These are phyloP conservation scores for Diorhabda sublineata DNA, from an alignment of 1,140 invertebrate species.

Conservation along the genomic window DNA sequence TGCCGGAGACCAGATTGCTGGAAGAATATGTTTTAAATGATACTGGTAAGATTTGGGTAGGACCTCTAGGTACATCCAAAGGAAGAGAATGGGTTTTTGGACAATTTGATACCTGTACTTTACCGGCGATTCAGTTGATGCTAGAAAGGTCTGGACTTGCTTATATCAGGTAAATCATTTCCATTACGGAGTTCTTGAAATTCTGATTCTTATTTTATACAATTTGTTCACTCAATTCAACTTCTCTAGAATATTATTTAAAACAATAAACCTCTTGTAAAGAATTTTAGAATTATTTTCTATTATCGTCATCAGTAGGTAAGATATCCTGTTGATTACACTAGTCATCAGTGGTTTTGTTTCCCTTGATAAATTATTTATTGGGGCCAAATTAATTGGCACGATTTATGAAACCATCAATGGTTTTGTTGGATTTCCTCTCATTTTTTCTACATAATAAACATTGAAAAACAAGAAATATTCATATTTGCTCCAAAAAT, in stretches of 20 bases:
- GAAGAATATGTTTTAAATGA: constrained; percentile 71
- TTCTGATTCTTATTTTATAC: too few relatives aligned
- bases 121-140: constrained; percentile 60
- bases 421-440: too few relatives aligned
- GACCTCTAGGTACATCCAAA: constrained; percentile 55
- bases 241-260: too few relatives aligned
- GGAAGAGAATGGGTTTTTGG: constrained; percentile 70
- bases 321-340: too few relatives aligned
- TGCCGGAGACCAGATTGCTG: constrained; percentile 56
- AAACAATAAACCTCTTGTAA: not conserved
- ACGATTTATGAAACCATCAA: too few relatives aligned
- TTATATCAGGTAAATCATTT: constrained; percentile 20
- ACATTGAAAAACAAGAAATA: too few relatives aligned
- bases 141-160: constrained; percentile 56
- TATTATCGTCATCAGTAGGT: not conserved
- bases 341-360: too few relatives aligned
- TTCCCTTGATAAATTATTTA: too few relatives aligned
- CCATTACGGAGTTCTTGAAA: not conserved
- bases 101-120: constrained; percentile 61
- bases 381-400: too few relatives aligned
- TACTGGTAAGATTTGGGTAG: constrained; percentile 70
- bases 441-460: too few relatives aligned
- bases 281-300: not conserved
- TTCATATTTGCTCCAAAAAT: too few relatives aligned
- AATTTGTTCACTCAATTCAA: too few relatives aligned